Evolutionary conservation across 2,888 invertebrate species (phyloP).

Genomic region (Pocota personata): DNA sequence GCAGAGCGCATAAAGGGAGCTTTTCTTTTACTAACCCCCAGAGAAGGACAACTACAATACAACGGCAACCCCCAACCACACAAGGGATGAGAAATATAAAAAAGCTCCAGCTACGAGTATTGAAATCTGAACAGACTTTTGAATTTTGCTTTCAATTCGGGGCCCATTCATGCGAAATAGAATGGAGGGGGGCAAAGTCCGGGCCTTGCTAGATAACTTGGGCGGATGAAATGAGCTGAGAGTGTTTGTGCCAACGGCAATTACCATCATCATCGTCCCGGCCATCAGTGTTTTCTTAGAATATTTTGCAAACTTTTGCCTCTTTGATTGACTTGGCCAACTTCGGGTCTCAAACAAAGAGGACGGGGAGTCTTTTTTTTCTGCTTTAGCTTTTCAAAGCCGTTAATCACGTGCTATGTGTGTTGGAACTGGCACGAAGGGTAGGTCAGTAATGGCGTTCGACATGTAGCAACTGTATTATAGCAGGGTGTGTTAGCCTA

Average conservation of each 20-base stretch:
- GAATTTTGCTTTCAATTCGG: slow-evolving; percentile 58
- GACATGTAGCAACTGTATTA: slow-evolving; percentile 11
- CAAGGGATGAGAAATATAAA: slow-evolving; percentile 1
- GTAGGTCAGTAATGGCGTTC: slow-evolving; percentile 58
- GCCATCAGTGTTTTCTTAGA: slow-evolving; percentile 52
- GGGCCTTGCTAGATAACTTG: slow-evolving; percentile 39
- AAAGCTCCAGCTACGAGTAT: slow-evolving; percentile 54
- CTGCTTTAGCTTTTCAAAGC: slow-evolving; percentile 17
- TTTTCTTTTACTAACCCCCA: slow-evolving; percentile 49
- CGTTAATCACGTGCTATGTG: slow-evolving; percentile 51
- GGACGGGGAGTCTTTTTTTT: background rate
- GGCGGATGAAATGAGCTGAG: slow-evolving; percentile 63
- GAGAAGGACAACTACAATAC: slow-evolving; percentile 32
- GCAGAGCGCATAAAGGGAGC: slow-evolving; percentile 41
- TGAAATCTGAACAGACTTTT: slow-evolving; percentile 59
- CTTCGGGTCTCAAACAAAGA: slow-evolving; percentile 12
- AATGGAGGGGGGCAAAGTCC: background rate
- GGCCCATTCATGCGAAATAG: slow-evolving; percentile 45
- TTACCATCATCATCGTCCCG: slow-evolving; percentile 55
- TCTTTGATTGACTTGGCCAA: slow-evolving; percentile 57
- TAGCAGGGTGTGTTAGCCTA: background rate
- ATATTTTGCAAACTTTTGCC: slow-evolving; percentile 26
- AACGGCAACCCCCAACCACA: background rate
- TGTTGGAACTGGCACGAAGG: slow-evolving; percentile 10
- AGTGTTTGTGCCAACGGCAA: slow-evolving; percentile 68